Evolutionary conservation across 1,140 invertebrate genomes (phyloP), one percentile per base, ranked within the genome.

Genomic region (Bombus picipes): DNA sequence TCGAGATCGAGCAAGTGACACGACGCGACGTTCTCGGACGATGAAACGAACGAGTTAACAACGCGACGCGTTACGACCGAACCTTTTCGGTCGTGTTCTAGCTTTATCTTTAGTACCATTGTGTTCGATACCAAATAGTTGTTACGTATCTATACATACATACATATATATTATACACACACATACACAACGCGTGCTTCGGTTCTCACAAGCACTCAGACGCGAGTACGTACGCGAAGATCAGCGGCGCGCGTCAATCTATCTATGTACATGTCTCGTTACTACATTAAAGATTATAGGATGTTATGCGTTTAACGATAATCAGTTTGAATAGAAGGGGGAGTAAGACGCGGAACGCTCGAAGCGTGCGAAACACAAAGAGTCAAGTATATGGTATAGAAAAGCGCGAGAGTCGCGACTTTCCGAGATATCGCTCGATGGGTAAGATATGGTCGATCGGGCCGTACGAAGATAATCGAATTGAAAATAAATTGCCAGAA

Each of bases 221-320:
- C 71, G 22, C 39, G 28, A 15, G 25, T n/a, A 43, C 15, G 8
- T 37, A 32, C 41, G 13, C 8, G 10, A 25, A 34, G 25, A 15
- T 32, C 32, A 53, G 4, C 32, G 34, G 15, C 41, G 71, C 25
- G 41, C 13, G 57, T 57, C 53, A 76, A 79, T 70, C 6, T 89
- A 59, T 89, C 83, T 71, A 74, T 68, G 47, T 53, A 66, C 5
- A 62, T 75, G 76, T 28, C 43, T 43, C 88, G 88, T 89, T 89
- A 68, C 62, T 34, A 78, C 41, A 25, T 89, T 65, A 53, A 28
- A 89, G 73, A 89, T 85, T 89, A 80, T 89, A 89, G 66, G 28
- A 80, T 68, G 88, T 89, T 89, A 89, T 59, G 81, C 80, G 71
- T 76, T 89, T 72, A 72, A 79, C 32, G 79, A 83, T 89, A 87